These are phyloP conservation scores for Tachyglossus aculeatus DNA, from an alignment of 2,797 vertebrate species.

Conservation along the genomic window DNA sequence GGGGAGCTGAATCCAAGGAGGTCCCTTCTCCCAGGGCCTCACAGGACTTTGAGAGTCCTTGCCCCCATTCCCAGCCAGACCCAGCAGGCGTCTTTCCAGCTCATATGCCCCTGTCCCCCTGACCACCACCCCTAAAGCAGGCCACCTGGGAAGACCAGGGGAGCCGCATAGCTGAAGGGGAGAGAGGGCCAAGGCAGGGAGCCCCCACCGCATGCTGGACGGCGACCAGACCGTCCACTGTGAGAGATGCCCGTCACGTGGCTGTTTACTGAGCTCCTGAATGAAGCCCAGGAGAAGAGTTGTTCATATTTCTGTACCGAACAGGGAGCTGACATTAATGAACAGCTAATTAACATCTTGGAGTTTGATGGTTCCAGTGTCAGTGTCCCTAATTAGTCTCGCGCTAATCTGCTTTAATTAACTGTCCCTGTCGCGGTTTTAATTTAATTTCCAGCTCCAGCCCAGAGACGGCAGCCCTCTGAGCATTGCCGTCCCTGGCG, in stretches of 20 bases:
- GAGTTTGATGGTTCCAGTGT: slow-evolving; percentile 76
- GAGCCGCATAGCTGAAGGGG: not conserved
- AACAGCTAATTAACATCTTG: slow-evolving; percentile 81
- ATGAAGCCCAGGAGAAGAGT: slow-evolving; percentile 55
- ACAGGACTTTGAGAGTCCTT: too few species aligned
- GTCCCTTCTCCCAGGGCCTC: too few species aligned
- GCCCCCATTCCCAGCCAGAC: too few species aligned
- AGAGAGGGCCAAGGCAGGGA: not conserved
- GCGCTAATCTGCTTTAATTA: slow-evolving; percentile 82
- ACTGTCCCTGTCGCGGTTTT: slow-evolving; percentile 76
- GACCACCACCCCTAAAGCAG: not conserved
- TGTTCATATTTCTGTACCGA: slow-evolving; percentile 66
- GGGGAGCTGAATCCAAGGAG: too few species aligned
- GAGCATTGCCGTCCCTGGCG: slow-evolving; percentile 48
- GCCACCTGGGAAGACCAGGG: slow-evolving; percentile 44
- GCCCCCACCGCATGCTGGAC: too few species aligned
- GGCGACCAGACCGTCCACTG: fast-evolving
- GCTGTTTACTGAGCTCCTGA: slow-evolving; percentile 10
- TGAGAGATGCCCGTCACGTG: not conserved
- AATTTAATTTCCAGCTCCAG: slow-evolving; percentile 79
- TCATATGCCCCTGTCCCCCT: not conserved
- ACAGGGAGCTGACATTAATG: slow-evolving; percentile 76
- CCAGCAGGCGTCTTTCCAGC: not conserved
- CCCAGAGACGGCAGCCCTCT: slow-evolving; percentile 45
- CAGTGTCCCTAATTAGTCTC: slow-evolving; percentile 79